These are phyloP conservation scores for Neogale vison DNA, from an alignment of 2,113 vertebrate genomes.

Conservation along the genomic window DNA sequence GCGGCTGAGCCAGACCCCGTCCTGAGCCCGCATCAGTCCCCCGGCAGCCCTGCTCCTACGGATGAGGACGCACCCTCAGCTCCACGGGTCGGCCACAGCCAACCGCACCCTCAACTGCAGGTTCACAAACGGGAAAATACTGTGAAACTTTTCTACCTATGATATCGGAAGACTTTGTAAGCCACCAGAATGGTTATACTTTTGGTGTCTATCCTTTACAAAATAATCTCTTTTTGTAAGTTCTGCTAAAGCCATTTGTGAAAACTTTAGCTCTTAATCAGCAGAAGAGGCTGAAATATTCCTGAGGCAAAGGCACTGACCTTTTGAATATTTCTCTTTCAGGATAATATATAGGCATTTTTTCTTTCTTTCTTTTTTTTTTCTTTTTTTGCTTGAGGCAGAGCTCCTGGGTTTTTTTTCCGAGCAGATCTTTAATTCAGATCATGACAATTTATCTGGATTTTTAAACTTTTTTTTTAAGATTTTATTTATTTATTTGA, in stretches of 20 bases:
- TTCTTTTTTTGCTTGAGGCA: too few relatives aligned
- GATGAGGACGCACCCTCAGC: neutral
- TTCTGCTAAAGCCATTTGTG: neutral
- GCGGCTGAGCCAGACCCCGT: neutral
- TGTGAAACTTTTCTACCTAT: neutral
- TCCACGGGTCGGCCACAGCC: neutral
- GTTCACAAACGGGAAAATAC: neutral
- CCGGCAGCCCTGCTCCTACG: accelerated
- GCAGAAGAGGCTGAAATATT: neutral
- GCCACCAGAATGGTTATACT: neutral
- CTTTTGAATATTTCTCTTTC: neutral
- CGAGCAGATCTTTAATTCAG: neutral
- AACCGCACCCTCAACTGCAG: neutral
- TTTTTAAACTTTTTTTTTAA: neutral
- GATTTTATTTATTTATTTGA: too few relatives aligned
- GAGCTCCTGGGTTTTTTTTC: neutral
- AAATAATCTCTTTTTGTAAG: neutral
- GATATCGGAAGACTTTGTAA: neutral
- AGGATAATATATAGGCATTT: neutral
- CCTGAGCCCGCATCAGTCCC: neutral
- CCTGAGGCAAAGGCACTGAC: neutral
- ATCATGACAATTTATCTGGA: neutral
- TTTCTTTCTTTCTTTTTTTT: too few relatives aligned
- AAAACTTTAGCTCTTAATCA: neutral
- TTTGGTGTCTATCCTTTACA: neutral